Percentiles rank a stretch among this genome's conserved stretches.
These are phyloP conservation scores for Plebejus argus DNA, from an alignment of 2,888 invertebrate species.

Conservation along the genomic window DNA sequence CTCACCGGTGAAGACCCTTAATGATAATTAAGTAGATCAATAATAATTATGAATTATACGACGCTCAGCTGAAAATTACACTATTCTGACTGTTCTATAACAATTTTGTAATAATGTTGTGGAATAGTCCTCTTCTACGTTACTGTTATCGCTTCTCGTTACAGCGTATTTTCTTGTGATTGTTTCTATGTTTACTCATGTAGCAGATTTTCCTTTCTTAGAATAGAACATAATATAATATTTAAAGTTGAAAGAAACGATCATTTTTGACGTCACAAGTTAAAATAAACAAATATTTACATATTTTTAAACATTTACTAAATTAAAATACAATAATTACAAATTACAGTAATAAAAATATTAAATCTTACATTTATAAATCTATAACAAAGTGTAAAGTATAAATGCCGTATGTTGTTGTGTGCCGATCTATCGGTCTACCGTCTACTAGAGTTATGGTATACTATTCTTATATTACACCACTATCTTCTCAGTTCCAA, in stretches of 20 bases:
- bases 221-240: neutral
- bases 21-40: no score
- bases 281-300: neutral
- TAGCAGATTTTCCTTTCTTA: neutral
- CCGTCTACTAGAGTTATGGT: neutral
- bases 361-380: slow-evolving; percentile 16
- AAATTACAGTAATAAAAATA: slow-evolving; percentile 3
- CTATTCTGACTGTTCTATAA: no score
- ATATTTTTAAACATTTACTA: neutral
- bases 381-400: slow-evolving; percentile 11
- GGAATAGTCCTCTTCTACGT: neutral
- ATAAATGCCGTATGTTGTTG: neutral
- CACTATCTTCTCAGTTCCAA: slow-evolving; percentile 51
- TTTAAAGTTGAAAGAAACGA: neutral
- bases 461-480: no score
- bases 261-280: no score
- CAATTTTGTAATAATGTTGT: neutral
- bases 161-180: slow-evolving; percentile 1
- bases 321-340: neutral
- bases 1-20: no score
- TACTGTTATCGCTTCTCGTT: neutral
- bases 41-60: no score
- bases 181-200: neutral
- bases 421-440: neutral
- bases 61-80: no score